Evolutionary conservation across 2,888 invertebrate genomes (phyloP).

Genomic region (Nyleta sp.): DNA sequence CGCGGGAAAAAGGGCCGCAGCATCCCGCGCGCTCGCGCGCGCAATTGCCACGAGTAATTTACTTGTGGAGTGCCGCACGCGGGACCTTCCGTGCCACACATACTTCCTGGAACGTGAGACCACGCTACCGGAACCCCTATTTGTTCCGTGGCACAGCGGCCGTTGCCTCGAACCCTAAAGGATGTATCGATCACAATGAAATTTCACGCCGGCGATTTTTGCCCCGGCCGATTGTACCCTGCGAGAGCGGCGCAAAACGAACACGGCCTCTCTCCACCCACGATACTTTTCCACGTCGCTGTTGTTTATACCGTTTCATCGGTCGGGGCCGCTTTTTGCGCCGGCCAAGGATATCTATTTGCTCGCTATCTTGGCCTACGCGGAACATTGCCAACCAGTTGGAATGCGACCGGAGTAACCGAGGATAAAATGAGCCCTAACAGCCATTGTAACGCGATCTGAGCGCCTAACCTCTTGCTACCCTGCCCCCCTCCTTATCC

Average conservation of each 20-base stretch:
- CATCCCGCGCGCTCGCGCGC: constrained; percentile 50
- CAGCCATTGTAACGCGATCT: constrained; percentile 58
- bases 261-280: constrained; percentile 38
- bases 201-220: constrained; percentile 40
- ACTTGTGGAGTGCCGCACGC: constrained; percentile 39
- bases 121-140: constrained; percentile 69
- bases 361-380: constrained; percentile 46
- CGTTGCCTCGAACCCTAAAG: constrained; percentile 40
- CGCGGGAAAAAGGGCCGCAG: constrained; percentile 42
- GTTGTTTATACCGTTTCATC: constrained; percentile 40
- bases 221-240: constrained; percentile 29
- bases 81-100: constrained; percentile 64
- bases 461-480: constrained; percentile 47
- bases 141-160: constrained; percentile 53
- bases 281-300: constrained; percentile 35
- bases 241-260: constrained; percentile 18
- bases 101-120: constrained; percentile 77
- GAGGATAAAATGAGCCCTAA: constrained; percentile 52
- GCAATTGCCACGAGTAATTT: constrained; percentile 48
- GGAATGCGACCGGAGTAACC: constrained; percentile 49
- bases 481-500: not conserved
- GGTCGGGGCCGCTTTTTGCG: constrained; percentile 28
- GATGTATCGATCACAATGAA: constrained; percentile 55
- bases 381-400: constrained; percentile 26
- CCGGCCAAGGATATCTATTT: constrained; percentile 44